Percentiles rank a stretch among this genome's conserved stretches.
Evolutionary conservation across 2,113 vertebrate genomes (phyloP).

Genomic region (Polyodon spathula): DNA sequence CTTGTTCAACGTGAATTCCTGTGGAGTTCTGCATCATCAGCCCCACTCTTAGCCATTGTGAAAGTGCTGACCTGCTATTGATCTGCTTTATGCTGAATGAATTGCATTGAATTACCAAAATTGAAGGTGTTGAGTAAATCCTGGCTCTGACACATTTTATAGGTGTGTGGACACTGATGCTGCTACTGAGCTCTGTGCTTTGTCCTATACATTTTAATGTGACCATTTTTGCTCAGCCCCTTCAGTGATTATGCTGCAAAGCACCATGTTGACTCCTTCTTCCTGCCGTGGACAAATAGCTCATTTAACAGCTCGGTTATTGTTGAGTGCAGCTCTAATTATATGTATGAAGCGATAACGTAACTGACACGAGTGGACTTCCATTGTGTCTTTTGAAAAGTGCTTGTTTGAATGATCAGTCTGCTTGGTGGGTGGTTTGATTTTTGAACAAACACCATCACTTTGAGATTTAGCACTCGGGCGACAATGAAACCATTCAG

Average conservation of each 20-base stretch:
- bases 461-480: too few species aligned
- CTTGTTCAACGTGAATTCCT: conserved; percentile 7
- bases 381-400: too few species aligned
- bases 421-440: too few species aligned
- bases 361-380: background rate
- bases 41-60: conserved; percentile 5
- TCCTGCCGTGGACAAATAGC: background rate
- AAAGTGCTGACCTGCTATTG: conserved; percentile 14
- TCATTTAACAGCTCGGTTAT: background rate
- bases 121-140: conserved; percentile 13
- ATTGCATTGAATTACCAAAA: conserved; percentile 6
- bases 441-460: too few species aligned
- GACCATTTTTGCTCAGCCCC: too few species aligned
- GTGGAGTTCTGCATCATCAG: conserved; percentile 8
- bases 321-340: background rate
- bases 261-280: too few species aligned
- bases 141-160: conserved; percentile 17
- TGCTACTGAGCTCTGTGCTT: conserved; percentile 5
- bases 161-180: background rate
- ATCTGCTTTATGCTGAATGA: background rate
- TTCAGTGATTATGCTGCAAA: too few species aligned
- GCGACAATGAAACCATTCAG: too few species aligned
- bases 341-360: background rate
- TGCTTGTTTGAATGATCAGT: too few species aligned
- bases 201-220: too few species aligned